Conservation (phyloP, 2,888 invertebrate genomes). For the Nebria salina region DNA sequence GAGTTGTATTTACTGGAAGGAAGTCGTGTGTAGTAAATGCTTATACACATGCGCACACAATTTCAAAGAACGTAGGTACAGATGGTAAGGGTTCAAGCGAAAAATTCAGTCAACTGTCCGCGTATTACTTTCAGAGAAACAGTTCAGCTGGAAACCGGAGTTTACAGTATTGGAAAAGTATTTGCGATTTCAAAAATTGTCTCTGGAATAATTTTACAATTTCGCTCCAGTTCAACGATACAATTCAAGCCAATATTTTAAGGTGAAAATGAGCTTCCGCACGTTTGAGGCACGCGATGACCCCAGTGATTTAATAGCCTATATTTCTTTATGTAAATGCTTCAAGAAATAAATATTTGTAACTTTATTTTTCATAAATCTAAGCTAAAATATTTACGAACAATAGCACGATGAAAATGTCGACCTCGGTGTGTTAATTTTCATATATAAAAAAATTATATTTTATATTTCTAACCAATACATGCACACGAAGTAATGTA, state of each 20-base stretch:
- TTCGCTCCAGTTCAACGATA: neutral
- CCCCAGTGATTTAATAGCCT: no score
- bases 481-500: neutral
- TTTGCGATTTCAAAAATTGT: slow-evolving; percentile 14
- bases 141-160: slow-evolving; percentile 24
- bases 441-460: neutral
- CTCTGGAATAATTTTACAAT: neutral
- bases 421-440: neutral
- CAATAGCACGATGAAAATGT: no score
- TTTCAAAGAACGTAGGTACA: neutral
- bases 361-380: no score
- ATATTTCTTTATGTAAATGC: no score
- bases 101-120: neutral
- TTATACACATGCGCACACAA: neutral
- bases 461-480: neutral
- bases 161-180: slow-evolving; percentile 40
- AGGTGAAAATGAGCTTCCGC: no score
- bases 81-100: neutral
- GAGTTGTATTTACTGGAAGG: neutral
- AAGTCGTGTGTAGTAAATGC: neutral
- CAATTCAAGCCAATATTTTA: neutral
- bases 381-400: no score
- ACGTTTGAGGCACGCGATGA: no score
- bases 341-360: no score
- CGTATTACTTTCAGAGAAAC: slow-evolving; percentile 36